Evolutionary conservation across 2,113 vertebrate species (phyloP).

Genomic region (Sinocyclocheilus anophthalmus): DNA sequence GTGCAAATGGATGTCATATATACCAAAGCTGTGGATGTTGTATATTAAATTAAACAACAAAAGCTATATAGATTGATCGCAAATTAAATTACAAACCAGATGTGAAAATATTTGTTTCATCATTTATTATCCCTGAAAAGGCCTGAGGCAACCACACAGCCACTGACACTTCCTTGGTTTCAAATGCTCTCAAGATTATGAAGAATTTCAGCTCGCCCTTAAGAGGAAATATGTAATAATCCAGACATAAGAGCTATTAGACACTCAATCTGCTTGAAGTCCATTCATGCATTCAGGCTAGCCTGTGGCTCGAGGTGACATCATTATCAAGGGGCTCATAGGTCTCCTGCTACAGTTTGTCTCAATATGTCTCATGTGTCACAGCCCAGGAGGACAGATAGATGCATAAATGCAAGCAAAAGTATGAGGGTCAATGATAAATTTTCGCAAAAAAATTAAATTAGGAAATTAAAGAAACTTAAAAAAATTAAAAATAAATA

Average conservation of each 20-base stretch:
- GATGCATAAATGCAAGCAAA: neutral
- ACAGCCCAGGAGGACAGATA: neutral
- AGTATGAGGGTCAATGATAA: neutral
- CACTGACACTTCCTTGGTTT: neutral
- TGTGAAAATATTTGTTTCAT: neutral
- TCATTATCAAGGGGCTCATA: constrained; percentile 49
- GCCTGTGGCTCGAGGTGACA: constrained; percentile 49
- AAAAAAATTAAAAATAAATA: no score
- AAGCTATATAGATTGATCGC: neutral
- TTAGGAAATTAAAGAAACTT: no score
- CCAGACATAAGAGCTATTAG: constrained; percentile 49
- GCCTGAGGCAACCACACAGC: neutral
- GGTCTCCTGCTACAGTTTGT: constrained; percentile 37
- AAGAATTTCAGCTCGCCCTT: neutral
- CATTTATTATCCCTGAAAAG: neutral
- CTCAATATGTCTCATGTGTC: constrained; percentile 8
- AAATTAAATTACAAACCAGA: neutral
- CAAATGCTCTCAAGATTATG: constrained; percentile 26
- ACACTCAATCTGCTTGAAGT: constrained; percentile 59
- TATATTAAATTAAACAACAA: neutral
- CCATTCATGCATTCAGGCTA: constrained; percentile 44
- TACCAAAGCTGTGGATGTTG: neutral
- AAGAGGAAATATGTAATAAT: constrained; percentile 47
- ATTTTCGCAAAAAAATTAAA: neutral
- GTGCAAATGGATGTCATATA: neutral